Evolutionary conservation across 2,797 vertebrate genomes (phyloP), one percentile per base, ranked within the genome.

Genomic region (Peromyscus attwateri): DNA sequence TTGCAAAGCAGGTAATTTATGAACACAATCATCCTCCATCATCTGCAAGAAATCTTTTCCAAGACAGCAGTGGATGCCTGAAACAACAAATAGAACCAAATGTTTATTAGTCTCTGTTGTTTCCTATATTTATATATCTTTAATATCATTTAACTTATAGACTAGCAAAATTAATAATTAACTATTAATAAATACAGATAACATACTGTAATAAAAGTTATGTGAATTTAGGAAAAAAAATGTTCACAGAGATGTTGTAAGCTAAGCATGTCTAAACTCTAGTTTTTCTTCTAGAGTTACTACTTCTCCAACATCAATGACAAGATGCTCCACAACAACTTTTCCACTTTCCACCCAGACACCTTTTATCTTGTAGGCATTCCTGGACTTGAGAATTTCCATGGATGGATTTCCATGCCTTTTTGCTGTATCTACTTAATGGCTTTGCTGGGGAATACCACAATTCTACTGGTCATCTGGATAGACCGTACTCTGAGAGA

Each of bases 301-400:
- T 43, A 7, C 19, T 25, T 89, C 29, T 23, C 82, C 55, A 55
- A 55, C 46, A 31, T 60, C 25, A 29, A 40, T 1, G 52, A 31
- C n/a, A 96, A 7, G 34, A 96, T 97, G 95, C 9, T 31, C 6
- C 43, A 85, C 11, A 94, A 34, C 34, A 97, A 97, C 27, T 60
- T 8, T 14, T 97, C 76, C n/a, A 23, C 23, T 57, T 92, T 96
- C 73, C 95, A 94, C 60, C 97, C 97, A 80, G 46, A 13, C 16
- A 95, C 94, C 5, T 97, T 97, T 81, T 85, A 96, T 70, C 96
- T 98, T 0, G 3, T 87, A 55, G 95, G 95, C 83, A 96, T 97
- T 37, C 97, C 95, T 12, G 94, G 95, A 17, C 57, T 98, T 60
- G 95, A 97, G 87, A 13, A 73, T 0, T 6, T 49, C 9, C 97